phyloP scores from a whole-genome alignment of 2,888 invertebrate species.

The Catocala nupta region DNA sequence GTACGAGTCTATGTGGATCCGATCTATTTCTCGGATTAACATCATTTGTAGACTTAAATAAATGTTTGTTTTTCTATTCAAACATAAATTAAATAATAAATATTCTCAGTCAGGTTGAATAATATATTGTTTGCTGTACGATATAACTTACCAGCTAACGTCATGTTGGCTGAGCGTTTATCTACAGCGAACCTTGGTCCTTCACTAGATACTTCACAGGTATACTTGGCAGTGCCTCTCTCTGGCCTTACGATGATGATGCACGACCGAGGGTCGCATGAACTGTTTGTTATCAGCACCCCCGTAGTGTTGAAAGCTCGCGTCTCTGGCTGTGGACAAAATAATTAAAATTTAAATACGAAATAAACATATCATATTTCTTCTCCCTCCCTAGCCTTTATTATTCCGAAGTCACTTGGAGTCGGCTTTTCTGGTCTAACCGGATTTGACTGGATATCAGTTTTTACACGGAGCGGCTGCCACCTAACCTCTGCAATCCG shows the following conservation, averaged over 20 bases:
- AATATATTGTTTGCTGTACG: neutral
- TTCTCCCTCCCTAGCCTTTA: no score
- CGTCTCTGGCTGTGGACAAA: slow-evolving; percentile 72
- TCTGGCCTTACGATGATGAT: slow-evolving; percentile 73
- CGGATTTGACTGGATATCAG: no score
- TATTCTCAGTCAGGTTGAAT: slow-evolving; percentile 6
- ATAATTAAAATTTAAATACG: neutral
- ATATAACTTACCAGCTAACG: slow-evolving; percentile 70
- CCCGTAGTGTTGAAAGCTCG: slow-evolving; percentile 78
- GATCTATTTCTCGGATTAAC: neutral
- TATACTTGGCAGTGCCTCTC: slow-evolving; percentile 75
- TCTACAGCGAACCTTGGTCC: slow-evolving; percentile 81
- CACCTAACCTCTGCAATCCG: no score
- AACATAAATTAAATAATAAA: no score
- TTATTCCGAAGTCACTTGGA: no score
- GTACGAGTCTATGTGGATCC: neutral
- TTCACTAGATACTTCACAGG: slow-evolving; percentile 83
- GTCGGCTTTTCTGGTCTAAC: no score
- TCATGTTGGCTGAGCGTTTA: slow-evolving; percentile 76
- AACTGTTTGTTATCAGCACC: slow-evolving; percentile 74
- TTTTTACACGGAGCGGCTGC: no score
- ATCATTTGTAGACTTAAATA: neutral
- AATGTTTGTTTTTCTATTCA: neutral
- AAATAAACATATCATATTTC: no score
- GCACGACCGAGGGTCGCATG: slow-evolving; percentile 70